Evolutionary conservation across 35 echinoderm and acorn worm species (phyloP).

Genomic region (Apostichopus californicus): DNA sequence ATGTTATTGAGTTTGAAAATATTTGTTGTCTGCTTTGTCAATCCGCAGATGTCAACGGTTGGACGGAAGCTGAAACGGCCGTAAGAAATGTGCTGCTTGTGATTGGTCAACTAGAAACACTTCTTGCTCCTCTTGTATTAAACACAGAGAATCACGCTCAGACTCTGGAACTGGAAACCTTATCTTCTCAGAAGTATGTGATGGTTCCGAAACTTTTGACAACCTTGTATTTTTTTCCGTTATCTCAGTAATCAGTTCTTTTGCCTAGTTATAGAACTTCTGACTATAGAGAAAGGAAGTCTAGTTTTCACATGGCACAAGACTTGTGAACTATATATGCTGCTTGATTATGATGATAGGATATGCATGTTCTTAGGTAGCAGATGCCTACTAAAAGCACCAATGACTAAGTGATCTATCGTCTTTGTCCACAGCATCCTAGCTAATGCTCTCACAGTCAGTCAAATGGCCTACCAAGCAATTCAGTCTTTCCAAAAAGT

Average conservation of each 20-base stretch:
- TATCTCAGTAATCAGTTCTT: no score
- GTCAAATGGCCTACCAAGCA: constrained; percentile 66
- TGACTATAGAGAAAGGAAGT: no score
- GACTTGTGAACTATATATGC: no score
- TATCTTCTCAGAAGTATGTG: constrained; percentile 56
- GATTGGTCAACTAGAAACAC: neutral
- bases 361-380: no score
- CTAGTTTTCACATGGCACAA: no score
- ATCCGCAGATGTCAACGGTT: constrained; percentile 65
- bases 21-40: neutral
- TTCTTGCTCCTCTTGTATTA: neutral
- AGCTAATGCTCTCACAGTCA: constrained; percentile 24
- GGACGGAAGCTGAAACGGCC: constrained; percentile 33
- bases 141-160: constrained; percentile 47
- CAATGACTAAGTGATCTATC: no score
- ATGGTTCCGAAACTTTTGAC: neutral
- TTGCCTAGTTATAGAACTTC: no score
- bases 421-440: constrained; percentile 61
- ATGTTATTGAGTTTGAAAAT: no score
- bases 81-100: neutral
- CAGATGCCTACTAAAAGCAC: no score
- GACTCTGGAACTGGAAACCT: constrained; percentile 6
- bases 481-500: constrained; percentile 58
- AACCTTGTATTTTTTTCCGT: neutral
- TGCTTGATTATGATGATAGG: no score